Evolutionary conservation across 2,888 invertebrate genomes (phyloP), one percentile per base, ranked within the genome.

Genomic region (Bombyx huttoni): DNA sequence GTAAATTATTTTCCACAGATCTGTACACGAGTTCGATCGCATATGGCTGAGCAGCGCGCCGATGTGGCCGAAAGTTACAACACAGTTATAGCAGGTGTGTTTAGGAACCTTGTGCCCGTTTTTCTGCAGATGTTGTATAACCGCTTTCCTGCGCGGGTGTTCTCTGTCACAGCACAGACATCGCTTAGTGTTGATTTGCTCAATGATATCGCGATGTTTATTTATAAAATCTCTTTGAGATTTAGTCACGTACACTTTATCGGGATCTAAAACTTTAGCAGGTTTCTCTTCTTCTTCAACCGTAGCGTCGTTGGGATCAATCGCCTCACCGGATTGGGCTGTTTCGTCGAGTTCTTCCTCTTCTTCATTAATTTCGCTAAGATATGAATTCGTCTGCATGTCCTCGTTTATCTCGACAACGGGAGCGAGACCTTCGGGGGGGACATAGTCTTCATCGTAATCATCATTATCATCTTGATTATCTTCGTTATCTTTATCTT

Each of bases 61-160:
- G 53, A 89, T 89, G 57, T 89, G 89, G 7, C 79, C 81, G 56
- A 90, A 91, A 0, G 91, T 91, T 34, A 91, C 78, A 54, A 91
- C 90, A 64, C 91, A 91, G 65, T 90, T 90, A 60, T 91, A 91
- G 62, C 91, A 91, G 0, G 91, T 91, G 60, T 90, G 91, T 60
- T 90, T 90, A 0, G 91, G 91, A 50, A 91, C 91, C 75, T 87
- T 88, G 55, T 85, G 81, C 3, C 89, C 89, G 67, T 87, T 89
- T 70, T 89, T 89, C 67, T 89, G 89, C 53, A 89, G 70, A 64
- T 89, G 89, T 56, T 89, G 89, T 60, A 89, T 89, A 46, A 89
- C 89, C 10, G 89, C 87, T 64, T 89, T 89, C 53, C 89, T 72
- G 2, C 89, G 79, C 2, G 89, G 89, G 62, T 89, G 81, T 59